Evolutionary conservation across 2,797 vertebrate genomes (phyloP).

Genomic region (Taenioides sp.): DNA sequence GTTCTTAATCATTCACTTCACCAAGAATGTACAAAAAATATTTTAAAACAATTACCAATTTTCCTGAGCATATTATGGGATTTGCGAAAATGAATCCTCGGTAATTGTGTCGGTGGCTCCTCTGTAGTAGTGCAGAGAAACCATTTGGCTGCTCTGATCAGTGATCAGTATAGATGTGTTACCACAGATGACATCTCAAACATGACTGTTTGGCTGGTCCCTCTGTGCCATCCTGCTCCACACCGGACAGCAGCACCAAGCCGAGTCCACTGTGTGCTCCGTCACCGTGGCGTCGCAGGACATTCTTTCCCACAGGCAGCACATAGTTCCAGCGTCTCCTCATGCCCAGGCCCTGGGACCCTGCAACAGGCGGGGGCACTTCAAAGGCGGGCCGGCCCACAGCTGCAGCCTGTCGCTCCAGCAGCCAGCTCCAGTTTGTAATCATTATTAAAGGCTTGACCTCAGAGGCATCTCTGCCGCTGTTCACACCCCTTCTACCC

Average conservation of each 20-base stretch:
- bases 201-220: slow-evolving; percentile 44
- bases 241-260: slow-evolving; percentile 52
- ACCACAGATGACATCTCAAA: slow-evolving; percentile 42
- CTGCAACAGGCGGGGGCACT: slow-evolving; percentile 82
- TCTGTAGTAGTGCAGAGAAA: background rate
- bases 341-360: slow-evolving; percentile 81
- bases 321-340: slow-evolving; percentile 87
- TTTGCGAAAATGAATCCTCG: background rate
- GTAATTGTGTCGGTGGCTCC: background rate
- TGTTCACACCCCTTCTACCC: slow-evolving; percentile 82
- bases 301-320: slow-evolving; percentile 89
- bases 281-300: slow-evolving; percentile 85
- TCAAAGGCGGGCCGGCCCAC: slow-evolving; percentile 81
- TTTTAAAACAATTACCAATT: background rate
- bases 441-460: slow-evolving; percentile 91
- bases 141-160: too few relatives aligned
- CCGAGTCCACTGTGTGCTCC: slow-evolving; percentile 75
- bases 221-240: slow-evolving; percentile 51
- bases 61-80: background rate
- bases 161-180: background rate
- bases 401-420: slow-evolving; percentile 86
- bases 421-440: slow-evolving; percentile 86
- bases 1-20: background rate
- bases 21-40: background rate
- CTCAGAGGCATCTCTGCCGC: slow-evolving; percentile 85